Percentiles rank a stretch among this genome's conserved stretches.
These are phyloP conservation scores for Bucco capensis DNA, from an alignment of 2,113 vertebrate genomes.

Conservation along the genomic window DNA sequence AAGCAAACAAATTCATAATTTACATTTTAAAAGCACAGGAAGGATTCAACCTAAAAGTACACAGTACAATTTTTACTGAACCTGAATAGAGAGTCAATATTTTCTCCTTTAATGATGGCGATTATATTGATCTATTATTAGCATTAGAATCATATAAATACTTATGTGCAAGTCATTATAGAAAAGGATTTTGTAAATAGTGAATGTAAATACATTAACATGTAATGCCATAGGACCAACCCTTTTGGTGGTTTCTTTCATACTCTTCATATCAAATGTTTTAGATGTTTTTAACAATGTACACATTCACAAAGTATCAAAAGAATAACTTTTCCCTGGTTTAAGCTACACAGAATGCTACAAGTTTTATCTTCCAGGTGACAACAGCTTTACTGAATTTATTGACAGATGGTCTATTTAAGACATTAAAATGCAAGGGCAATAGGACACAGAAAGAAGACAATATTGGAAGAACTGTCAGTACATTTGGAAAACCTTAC, in stretches of 20 bases:
- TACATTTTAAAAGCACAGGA: neutral
- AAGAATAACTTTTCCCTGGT: neutral
- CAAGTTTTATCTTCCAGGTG: neutral
- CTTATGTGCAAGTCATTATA: neutral
- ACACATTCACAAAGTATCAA: neutral
- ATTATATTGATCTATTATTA: neutral
- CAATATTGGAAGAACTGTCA: neutral
- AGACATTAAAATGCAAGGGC: neutral
- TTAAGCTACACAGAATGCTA: neutral
- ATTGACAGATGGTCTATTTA: neutral
- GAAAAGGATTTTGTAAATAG: neutral
- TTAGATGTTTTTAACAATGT: neutral
- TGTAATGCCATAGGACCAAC: neutral
- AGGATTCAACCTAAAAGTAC: neutral
- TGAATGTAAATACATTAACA: neutral
- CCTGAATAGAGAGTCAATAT: neutral
- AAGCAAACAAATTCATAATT: constrained; percentile 16
- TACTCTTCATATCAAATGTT: neutral
- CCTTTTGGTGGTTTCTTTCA: neutral
- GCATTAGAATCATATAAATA: neutral
- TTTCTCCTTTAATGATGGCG: neutral
- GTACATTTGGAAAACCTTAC: neutral
- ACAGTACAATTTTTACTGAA: neutral
- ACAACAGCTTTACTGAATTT: neutral
- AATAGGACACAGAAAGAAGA: neutral